Evolutionary conservation across 2,888 invertebrate species (phyloP).

Genomic region (Ypsolopha scabrella): DNA sequence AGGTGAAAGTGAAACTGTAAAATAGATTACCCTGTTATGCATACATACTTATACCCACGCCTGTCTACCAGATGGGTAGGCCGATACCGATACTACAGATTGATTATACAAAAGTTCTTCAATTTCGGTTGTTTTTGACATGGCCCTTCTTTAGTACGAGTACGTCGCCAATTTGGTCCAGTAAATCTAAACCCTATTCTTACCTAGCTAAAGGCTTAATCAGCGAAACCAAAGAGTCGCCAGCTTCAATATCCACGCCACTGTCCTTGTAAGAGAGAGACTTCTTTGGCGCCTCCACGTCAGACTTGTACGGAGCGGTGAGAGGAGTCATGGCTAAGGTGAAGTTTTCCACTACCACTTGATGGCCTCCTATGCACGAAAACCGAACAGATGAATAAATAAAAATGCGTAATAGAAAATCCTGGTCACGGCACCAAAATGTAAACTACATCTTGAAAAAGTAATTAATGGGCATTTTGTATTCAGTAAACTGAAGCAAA

Average conservation of each 20-base stretch:
- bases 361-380: constrained; percentile 48
- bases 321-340: constrained; percentile 70
- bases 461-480: too few relatives aligned
- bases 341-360: constrained; percentile 78
- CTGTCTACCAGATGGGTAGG: too few relatives aligned
- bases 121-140: background rate
- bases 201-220: constrained; percentile 75
- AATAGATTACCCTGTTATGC: too few relatives aligned
- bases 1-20: too few relatives aligned
- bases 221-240: constrained; percentile 81
- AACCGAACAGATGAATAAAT: background rate
- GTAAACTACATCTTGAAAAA: too few relatives aligned
- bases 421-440: too few relatives aligned
- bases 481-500: too few relatives aligned
- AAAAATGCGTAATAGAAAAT: background rate
- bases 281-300: constrained; percentile 28
- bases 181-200: background rate
- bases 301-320: constrained; percentile 28
- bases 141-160: background rate
- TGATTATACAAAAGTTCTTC: background rate
- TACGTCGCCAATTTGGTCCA: background rate
- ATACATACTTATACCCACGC: too few relatives aligned
- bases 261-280: constrained; percentile 81
- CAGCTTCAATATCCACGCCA: constrained; percentile 91
- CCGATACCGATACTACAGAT: too few relatives aligned